A percentile compares a stretch with the other conserved stretches of the same genome.
Evolutionary conservation across 2,888 invertebrate genomes (phyloP).

Genomic region (Coecobrya sp.): DNA sequence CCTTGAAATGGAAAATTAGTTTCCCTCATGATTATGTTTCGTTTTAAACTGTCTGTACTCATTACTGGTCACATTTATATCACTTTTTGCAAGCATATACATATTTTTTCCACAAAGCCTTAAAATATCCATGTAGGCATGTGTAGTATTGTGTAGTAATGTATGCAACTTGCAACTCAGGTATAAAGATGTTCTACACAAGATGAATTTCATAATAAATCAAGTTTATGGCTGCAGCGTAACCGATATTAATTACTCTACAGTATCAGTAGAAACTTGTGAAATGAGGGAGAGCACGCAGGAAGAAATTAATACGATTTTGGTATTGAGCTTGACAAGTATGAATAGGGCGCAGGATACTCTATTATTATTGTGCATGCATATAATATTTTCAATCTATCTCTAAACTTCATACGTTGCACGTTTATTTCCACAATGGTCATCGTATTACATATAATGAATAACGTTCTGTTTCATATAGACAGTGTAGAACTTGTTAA

Average conservation of each 20-base stretch:
- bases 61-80: background rate
- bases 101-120: background rate
- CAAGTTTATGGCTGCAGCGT: slow-evolving; percentile 52
- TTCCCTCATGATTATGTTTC: background rate
- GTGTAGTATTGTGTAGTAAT: too few species aligned
- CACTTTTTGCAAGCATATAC: slow-evolving; percentile 5
- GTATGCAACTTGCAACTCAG: too few species aligned
- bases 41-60: background rate
- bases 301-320: slow-evolving; percentile 57
- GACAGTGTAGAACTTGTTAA: background rate
- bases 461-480: too few species aligned
- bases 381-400: slow-evolving; percentile 10
- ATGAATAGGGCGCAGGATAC: slow-evolving; percentile 51
- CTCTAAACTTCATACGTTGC: background rate
- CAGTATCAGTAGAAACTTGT: slow-evolving; percentile 15
- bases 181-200: background rate
- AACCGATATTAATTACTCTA: slow-evolving; percentile 71
- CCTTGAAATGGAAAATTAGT: slow-evolving; percentile 37
- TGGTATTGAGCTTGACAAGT: slow-evolving; percentile 54
- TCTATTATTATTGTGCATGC: slow-evolving; percentile 32
- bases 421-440: too few species aligned
- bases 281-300: slow-evolving; percentile 21
- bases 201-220: slow-evolving; percentile 36
- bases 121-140: too few species aligned
- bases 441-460: too few species aligned